Conservation (phyloP, 1,140 invertebrate species). For the Drosophila persimilis region DNA sequence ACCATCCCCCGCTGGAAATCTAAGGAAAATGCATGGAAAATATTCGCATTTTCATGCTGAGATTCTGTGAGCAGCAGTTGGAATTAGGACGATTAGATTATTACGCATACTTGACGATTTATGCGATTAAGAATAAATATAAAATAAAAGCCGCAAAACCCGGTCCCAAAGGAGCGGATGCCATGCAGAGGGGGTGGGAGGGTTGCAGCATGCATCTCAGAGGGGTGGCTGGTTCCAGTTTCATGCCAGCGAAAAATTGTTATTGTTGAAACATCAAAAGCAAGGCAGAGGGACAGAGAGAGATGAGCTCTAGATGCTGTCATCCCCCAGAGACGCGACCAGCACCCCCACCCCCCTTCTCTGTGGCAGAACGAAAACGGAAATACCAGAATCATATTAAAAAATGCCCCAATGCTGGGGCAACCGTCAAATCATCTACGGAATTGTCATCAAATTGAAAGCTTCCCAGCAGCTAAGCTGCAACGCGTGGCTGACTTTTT, state of each 20-base stretch:
- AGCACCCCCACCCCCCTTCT: neutral
- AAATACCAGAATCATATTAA: conserved; percentile 74
- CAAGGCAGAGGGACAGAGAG: neutral
- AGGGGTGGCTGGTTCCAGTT: conserved; percentile 20
- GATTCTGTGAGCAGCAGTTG: conserved; percentile 38
- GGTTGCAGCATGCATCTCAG: conserved; percentile 40
- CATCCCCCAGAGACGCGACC: conserved; percentile 25
- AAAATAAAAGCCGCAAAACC: conserved; percentile 46
- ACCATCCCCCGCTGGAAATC: neutral
- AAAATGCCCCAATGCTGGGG: conserved; percentile 74
- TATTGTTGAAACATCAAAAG: conserved; percentile 52
- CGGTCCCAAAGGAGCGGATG: no score
- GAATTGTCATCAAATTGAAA: conserved; percentile 81
- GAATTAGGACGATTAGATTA: conserved; percentile 79
- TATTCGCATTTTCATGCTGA: conserved; percentile 46
- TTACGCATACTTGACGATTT: conserved; percentile 78
- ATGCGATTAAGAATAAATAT: conserved; percentile 65
- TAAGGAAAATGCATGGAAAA: neutral
- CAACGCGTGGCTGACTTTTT: conserved; percentile 71
- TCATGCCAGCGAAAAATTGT: conserved; percentile 34
- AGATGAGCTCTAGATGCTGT: conserved; percentile 57
- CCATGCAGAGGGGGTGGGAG: neutral
- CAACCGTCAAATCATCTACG: conserved; percentile 77
- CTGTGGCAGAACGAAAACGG: conserved; percentile 4
- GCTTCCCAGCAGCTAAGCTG: conserved; percentile 61